Evolutionary conservation across 2,113 vertebrate genomes (phyloP).

Genomic region (Podarcis cretensis): DNA sequence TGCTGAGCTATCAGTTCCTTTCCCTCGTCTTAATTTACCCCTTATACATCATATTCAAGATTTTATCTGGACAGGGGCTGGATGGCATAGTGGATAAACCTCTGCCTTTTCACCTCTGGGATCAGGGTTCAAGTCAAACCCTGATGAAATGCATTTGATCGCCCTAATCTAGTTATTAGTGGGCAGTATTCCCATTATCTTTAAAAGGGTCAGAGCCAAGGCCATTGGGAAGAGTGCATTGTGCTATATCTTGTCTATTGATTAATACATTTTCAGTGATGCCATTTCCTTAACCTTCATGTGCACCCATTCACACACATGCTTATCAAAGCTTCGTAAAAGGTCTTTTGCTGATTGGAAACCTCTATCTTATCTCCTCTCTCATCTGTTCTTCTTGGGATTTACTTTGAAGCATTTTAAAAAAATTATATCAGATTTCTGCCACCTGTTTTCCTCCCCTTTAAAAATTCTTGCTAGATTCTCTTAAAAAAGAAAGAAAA

Average conservation of each 20-base stretch:
- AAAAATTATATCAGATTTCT: constrained; percentile 23
- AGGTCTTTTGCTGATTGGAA: constrained; percentile 24
- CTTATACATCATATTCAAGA: constrained; percentile 74
- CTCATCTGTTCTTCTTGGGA: not conserved
- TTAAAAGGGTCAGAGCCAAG: constrained; percentile 77
- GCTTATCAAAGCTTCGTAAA: constrained; percentile 52
- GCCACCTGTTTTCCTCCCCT: not conserved
- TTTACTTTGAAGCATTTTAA: constrained; percentile 31
- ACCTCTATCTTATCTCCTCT: constrained; percentile 23
- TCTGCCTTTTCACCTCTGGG: constrained; percentile 74
- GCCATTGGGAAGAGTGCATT: constrained; percentile 69
- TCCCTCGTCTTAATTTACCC: constrained; percentile 63
- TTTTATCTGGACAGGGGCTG: constrained; percentile 72
- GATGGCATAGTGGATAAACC: constrained; percentile 74
- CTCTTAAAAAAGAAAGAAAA: not conserved
- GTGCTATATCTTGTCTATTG: constrained; percentile 70
- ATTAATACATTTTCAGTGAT: constrained; percentile 74
- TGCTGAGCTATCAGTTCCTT: constrained; percentile 63
- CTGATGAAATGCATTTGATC: constrained; percentile 77
- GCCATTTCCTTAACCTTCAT: constrained; percentile 63
- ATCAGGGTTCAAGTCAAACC: constrained; percentile 76
- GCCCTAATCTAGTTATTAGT: constrained; percentile 76
- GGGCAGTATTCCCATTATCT: constrained; percentile 77
- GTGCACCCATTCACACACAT: constrained; percentile 42
- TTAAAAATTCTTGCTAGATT: constrained; percentile 19